Percentiles rank a stretch among this genome's conserved stretches.
Conservation (phyloP, 2,888 invertebrate genomes). For the Lordiphosa fenestrarum region DNA sequence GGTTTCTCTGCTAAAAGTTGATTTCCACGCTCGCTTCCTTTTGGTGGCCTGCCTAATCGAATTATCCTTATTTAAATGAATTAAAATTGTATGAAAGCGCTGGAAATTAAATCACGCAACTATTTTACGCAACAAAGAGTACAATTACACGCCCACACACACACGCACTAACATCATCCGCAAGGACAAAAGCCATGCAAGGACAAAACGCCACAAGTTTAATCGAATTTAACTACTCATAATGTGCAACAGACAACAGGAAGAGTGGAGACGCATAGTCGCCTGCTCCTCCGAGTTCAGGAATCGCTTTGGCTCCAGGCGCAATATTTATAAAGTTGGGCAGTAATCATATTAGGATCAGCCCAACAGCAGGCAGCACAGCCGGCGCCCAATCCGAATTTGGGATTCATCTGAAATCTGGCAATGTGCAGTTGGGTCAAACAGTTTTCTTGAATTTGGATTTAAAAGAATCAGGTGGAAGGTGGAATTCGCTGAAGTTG, state of each 20-base stretch:
- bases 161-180: conserved; percentile 11
- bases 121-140: conserved; percentile 66
- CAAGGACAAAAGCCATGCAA: conserved; percentile 36
- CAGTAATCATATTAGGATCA: conserved; percentile 78
- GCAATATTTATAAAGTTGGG: conserved; percentile 69
- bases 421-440: neutral
- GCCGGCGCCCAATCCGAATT: conserved; percentile 13
- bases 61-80: conserved; percentile 58
- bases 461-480: too few species aligned
- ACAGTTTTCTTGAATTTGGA: too few species aligned
- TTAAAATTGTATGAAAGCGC: conserved; percentile 65
- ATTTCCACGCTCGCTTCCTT: neutral
- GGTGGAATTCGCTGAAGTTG: too few species aligned
- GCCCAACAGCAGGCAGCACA: conserved; percentile 14
- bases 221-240: conserved; percentile 78
- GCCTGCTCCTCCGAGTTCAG: conserved; percentile 8
- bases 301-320: conserved; percentile 33
- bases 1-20: neutral
- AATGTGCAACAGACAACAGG: conserved; percentile 75
- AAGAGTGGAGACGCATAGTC: conserved; percentile 11
- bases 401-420: conserved; percentile 10
- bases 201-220: conserved; percentile 68
- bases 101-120: conserved; percentile 69
- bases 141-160: conserved; percentile 47
- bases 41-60: conserved; percentile 41